A percentile compares a stretch with the other conserved stretches of the same genome.
Conservation (phyloP, 2,797 vertebrate genomes). For the Tenualosa ilisha region DNA sequence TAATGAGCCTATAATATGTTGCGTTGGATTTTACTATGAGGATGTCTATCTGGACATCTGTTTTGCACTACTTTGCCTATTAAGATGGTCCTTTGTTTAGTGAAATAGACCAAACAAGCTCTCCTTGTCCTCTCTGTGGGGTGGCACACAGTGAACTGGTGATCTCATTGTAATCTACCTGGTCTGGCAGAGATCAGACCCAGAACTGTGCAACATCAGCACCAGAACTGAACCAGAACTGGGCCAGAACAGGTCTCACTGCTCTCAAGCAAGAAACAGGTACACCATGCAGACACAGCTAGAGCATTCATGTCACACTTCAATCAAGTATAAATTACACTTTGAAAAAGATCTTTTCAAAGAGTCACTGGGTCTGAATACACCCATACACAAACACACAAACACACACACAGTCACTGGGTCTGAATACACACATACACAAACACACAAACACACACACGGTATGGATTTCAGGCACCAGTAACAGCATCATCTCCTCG, state of each 20-base stretch:
- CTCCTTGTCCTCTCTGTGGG: background rate
- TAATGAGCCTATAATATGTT: background rate
- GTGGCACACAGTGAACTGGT: background rate
- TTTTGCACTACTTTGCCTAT: background rate
- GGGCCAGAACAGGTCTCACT: background rate
- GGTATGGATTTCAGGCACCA: conserved; percentile 68
- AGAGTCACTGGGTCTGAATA: background rate
- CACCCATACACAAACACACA: background rate
- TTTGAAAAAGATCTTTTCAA: background rate
- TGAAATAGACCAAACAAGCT: background rate
- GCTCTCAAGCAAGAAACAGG: background rate
- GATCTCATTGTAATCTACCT: background rate
- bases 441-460: conserved; percentile 13
- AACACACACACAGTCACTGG: conserved; percentile 19
- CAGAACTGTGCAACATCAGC: background rate
- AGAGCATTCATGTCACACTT: background rate
- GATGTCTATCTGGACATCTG: background rate
- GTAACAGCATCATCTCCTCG: conserved; percentile 37
- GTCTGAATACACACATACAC: background rate
- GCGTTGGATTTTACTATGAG: background rate
- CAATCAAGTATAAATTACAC: conserved; percentile 5
- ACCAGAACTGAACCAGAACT: background rate
- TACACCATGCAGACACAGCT: background rate
- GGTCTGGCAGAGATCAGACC: background rate
- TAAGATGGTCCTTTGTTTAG: background rate